These are phyloP conservation scores for Arvicanthis niloticus DNA, from an alignment of 2,113 vertebrate genomes.

Conservation along the genomic window DNA sequence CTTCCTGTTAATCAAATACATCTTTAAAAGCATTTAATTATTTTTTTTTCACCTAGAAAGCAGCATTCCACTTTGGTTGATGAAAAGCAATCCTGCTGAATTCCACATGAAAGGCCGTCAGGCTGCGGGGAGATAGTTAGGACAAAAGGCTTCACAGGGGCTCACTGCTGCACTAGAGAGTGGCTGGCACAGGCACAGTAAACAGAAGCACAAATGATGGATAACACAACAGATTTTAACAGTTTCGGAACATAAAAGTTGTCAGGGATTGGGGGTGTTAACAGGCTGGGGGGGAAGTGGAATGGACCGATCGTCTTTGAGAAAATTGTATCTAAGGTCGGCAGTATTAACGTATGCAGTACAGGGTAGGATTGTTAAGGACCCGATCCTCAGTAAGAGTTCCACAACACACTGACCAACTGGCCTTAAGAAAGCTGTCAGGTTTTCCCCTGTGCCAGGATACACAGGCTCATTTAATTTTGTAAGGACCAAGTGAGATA, in stretches of 20 bases:
- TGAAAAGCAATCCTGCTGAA: constrained; percentile 62
- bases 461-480: neutral
- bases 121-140: constrained; percentile 31
- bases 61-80: constrained; percentile 53
- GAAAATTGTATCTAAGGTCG: neutral
- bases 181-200: neutral
- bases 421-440: neutral
- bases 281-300: constrained; percentile 16
- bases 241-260: neutral
- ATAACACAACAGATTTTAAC: neutral
- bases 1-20: constrained; percentile 74
- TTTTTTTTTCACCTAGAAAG: constrained; percentile 73
- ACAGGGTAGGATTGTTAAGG: neutral
- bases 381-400: neutral
- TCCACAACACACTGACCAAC: neutral
- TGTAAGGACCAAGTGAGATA: neutral
- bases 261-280: constrained; percentile 3
- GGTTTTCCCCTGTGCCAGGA: neutral
- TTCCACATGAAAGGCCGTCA: constrained; percentile 59
- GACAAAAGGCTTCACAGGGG: neutral
- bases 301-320: neutral
- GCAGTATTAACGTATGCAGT: neutral
- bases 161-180: neutral
- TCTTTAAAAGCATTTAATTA: constrained; percentile 75
- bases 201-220: constrained; percentile 6